phyloP scores from a whole-genome alignment of 2,888 invertebrate species.

The Nephrocerus scutellatus region DNA sequence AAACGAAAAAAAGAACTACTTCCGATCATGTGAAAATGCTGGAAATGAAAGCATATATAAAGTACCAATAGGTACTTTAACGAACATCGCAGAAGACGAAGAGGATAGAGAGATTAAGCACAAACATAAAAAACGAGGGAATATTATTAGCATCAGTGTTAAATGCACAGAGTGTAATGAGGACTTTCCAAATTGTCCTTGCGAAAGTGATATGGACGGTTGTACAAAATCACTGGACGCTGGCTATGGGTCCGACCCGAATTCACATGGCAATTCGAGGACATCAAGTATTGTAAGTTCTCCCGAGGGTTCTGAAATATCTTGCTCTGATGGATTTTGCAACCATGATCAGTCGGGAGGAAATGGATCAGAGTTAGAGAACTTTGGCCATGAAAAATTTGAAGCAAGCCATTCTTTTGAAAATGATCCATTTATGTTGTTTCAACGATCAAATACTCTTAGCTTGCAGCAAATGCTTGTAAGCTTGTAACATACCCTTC shows the following conservation, averaged over 20 bases:
- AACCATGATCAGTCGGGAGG: slow-evolving; percentile 59
- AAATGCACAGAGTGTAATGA: slow-evolving; percentile 35
- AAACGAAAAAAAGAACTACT: slow-evolving; percentile 49
- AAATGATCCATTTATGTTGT: slow-evolving; percentile 14
- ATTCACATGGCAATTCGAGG: slow-evolving; percentile 57
- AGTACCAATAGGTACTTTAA: no score
- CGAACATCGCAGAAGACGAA: slow-evolving; percentile 20
- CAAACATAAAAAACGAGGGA: not conserved
- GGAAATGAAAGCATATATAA: no score
- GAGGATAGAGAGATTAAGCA: no score
- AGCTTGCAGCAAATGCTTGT: slow-evolving; percentile 73
- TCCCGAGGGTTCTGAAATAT: slow-evolving; percentile 83
- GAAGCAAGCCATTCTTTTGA: slow-evolving; percentile 17
- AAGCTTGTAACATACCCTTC: slow-evolving; percentile 30
- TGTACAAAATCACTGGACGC: slow-evolving; percentile 67
- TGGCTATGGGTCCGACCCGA: slow-evolving; percentile 75
- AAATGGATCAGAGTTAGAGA: no score
- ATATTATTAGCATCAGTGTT: slow-evolving; percentile 1
- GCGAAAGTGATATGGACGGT: slow-evolving; percentile 49
- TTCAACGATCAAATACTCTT: slow-evolving; percentile 31
- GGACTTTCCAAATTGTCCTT: slow-evolving; percentile 44
- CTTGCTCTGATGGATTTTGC: slow-evolving; percentile 83
- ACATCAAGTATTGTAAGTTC: slow-evolving; percentile 76
- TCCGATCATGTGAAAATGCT: no score
- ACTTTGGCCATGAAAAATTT: slow-evolving; percentile 23